These are phyloP conservation scores for Diachasma alloeum DNA, from an alignment of 1,140 invertebrate species.

Conservation along the genomic window DNA sequence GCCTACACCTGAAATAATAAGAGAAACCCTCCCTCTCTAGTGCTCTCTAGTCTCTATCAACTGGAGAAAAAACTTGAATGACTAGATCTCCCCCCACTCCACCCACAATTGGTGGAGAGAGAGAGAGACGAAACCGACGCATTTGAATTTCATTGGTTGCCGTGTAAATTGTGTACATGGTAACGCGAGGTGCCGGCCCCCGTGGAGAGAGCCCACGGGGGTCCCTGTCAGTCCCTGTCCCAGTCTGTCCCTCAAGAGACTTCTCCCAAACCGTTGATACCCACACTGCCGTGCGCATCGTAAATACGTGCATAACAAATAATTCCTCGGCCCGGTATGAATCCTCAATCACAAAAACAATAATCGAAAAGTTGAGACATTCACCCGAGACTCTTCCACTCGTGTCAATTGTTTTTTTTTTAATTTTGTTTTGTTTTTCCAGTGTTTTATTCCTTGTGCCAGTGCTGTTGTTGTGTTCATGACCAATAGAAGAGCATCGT, in stretches of 20 bases:
- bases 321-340: too few species aligned
- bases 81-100: too few species aligned
- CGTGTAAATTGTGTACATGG: conserved; percentile 3
- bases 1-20: too few species aligned
- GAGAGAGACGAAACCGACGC: neutral
- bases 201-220: neutral
- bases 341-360: too few species aligned
- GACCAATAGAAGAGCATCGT: neutral
- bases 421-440: neutral
- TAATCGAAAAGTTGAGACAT: too few species aligned
- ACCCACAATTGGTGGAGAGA: neutral
- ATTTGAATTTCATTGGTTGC: neutral
- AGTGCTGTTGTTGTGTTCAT: neutral
- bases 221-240: too few species aligned
- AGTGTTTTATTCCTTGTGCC: neutral
- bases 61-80: neutral
- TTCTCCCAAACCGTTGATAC: neutral
- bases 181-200: conserved; percentile 3
- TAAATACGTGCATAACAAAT: neutral
- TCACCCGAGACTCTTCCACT: too few species aligned
- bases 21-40: too few species aligned
- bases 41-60: too few species aligned
- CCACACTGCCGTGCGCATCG: neutral
- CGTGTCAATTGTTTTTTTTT: too few species aligned
- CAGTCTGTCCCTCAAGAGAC: neutral